Evolutionary conservation across 2,113 vertebrate species (phyloP).

Genomic region (Gobio gobio): DNA sequence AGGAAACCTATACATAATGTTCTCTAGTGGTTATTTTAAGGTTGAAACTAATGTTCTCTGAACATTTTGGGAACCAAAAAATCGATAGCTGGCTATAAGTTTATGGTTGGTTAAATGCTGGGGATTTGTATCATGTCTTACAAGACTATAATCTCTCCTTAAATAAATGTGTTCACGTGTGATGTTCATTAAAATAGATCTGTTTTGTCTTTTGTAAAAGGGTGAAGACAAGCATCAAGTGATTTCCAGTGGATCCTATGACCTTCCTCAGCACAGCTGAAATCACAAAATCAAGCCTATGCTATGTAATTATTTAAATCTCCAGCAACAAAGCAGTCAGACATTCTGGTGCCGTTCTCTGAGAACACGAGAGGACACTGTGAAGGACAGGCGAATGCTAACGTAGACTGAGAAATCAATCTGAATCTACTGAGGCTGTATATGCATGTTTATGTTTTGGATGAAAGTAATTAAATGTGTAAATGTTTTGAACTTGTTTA

Average conservation of each 20-base stretch:
- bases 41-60: neutral
- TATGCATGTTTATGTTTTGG: neutral
- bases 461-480: neutral
- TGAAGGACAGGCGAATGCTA: neutral
- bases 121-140: neutral
- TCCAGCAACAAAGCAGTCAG: neutral
- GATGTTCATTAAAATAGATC: neutral
- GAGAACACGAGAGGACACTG: neutral
- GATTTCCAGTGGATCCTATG: constrained; percentile 53
- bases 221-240: constrained; percentile 66
- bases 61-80: neutral
- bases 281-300: neutral
- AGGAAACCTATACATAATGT: neutral
- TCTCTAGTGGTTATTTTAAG: neutral
- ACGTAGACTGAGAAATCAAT: neutral
- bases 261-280: constrained; percentile 72
- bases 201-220: constrained; percentile 50
- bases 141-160: neutral
- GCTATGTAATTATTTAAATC: neutral
- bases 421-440: neutral
- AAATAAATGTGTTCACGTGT: neutral
- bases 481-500: neutral
- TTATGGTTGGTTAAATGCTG: neutral
- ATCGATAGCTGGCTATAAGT: neutral
- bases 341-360: constrained; percentile 1